Percentiles rank a stretch among this genome's conserved stretches.
Conservation (phyloP, 2,888 invertebrate genomes). For the Sinelater perroti region DNA sequence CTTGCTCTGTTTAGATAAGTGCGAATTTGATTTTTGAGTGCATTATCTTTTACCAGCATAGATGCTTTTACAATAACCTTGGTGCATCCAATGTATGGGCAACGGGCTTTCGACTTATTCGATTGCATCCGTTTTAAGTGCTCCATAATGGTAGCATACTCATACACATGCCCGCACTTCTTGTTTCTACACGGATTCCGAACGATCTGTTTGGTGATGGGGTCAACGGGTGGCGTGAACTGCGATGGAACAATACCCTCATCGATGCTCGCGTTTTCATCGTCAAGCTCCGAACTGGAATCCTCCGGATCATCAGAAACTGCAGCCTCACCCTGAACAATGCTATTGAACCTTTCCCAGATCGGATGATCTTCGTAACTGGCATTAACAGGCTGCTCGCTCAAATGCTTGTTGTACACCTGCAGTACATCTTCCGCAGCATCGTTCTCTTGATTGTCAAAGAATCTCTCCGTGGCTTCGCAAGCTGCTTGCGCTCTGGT, state of each 20-base stretch:
- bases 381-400: not conserved
- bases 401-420: constrained; percentile 16
- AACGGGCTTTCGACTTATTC: constrained; percentile 18
- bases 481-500: constrained; percentile 12
- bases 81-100: constrained; percentile 35
- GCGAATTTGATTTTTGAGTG: constrained; percentile 34
- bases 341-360: constrained; percentile 20
- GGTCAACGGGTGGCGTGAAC: constrained; percentile 36
- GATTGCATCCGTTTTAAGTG: constrained; percentile 25
- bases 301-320: not conserved
- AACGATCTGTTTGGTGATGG: constrained; percentile 29
- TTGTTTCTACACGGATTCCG: constrained; percentile 29
- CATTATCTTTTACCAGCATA: constrained; percentile 28
- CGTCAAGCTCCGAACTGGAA: not conserved
- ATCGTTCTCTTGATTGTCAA: constrained; percentile 29
- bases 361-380: constrained; percentile 23
- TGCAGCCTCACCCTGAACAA: not conserved
- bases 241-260: constrained; percentile 26
- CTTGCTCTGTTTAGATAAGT: constrained; percentile 17
- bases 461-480: constrained; percentile 19
- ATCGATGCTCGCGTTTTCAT: constrained; percentile 13
- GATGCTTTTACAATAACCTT: constrained; percentile 15
- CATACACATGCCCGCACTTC: constrained; percentile 32
- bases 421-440: constrained; percentile 24
- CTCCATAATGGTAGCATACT: constrained; percentile 20